Conservation (phyloP, 2,113 vertebrate genomes). For the Xiphorhynchus elegans region DNA sequence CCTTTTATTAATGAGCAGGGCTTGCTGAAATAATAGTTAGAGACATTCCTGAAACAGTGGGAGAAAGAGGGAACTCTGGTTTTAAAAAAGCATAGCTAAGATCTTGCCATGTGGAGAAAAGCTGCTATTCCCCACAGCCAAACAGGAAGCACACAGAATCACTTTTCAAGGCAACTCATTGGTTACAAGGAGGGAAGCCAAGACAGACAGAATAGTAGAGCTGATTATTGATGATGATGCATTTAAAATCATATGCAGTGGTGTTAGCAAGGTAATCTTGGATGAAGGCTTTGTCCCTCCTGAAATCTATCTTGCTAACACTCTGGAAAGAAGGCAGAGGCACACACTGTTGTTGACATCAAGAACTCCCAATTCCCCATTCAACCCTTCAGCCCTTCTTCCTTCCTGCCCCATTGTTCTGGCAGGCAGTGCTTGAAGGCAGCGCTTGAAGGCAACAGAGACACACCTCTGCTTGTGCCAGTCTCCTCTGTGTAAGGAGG, state of each 20-base stretch:
- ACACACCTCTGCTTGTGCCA: background rate
- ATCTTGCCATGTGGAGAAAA: background rate
- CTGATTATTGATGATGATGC: background rate
- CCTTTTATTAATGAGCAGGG: background rate
- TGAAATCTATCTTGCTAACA: background rate
- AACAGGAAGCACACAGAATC: rapidly evolving
- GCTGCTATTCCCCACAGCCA: background rate
- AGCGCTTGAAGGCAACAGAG: background rate
- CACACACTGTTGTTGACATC: background rate
- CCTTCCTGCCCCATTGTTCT: background rate
- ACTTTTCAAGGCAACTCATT: background rate
- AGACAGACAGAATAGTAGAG: background rate
- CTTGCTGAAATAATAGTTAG: background rate
- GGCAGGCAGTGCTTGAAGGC: background rate
- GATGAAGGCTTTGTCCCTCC: background rate
- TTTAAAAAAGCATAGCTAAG: background rate
- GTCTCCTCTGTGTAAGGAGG: background rate
- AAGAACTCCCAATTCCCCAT: background rate
- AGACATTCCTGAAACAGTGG: background rate
- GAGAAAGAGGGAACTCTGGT: background rate
- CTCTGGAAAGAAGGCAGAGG: background rate
- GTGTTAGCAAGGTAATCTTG: background rate
- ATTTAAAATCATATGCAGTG: background rate
- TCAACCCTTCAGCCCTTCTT: background rate
- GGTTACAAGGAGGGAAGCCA: background rate